A percentile compares a stretch with the other conserved stretches of the same genome.
These are phyloP conservation scores for Psittacula cyanocephala DNA, from an alignment of 2,113 vertebrate species.

Conservation along the genomic window DNA sequence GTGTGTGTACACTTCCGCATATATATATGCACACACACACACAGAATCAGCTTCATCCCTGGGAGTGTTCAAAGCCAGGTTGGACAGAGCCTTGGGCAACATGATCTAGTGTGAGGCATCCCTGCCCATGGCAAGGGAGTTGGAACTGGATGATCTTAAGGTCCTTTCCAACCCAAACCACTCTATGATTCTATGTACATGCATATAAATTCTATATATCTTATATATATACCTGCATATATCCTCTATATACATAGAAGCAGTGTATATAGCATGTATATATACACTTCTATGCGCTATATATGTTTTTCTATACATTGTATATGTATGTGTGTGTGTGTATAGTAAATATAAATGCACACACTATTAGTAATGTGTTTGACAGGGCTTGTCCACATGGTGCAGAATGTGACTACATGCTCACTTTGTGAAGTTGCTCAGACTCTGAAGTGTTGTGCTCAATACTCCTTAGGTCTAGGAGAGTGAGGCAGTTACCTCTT, in stretches of 20 bases:
- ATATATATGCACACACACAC: not conserved
- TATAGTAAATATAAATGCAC: rapidly evolving
- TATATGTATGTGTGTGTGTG: not conserved
- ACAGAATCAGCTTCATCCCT: not conserved
- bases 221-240: not conserved
- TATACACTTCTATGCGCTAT: not conserved
- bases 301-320: not conserved
- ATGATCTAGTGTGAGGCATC: not conserved
- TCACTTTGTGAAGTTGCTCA: not conserved
- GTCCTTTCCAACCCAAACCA: not conserved
- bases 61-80: not conserved
- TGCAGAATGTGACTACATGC: not conserved
- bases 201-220: not conserved
- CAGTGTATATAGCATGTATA: not conserved
- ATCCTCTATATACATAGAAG: not conserved
- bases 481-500: not conserved
- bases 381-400: not conserved
- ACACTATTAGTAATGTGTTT: not conserved
- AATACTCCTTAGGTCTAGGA: not conserved
- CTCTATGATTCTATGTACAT: not conserved
- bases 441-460: not conserved
- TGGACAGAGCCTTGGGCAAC: not conserved
- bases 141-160: not conserved
- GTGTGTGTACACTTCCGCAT: not conserved
- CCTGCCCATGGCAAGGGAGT: not conserved